Evolutionary conservation across 2,797 vertebrate genomes (phyloP).

Genomic region (Spinibarbus caldwelli): DNA sequence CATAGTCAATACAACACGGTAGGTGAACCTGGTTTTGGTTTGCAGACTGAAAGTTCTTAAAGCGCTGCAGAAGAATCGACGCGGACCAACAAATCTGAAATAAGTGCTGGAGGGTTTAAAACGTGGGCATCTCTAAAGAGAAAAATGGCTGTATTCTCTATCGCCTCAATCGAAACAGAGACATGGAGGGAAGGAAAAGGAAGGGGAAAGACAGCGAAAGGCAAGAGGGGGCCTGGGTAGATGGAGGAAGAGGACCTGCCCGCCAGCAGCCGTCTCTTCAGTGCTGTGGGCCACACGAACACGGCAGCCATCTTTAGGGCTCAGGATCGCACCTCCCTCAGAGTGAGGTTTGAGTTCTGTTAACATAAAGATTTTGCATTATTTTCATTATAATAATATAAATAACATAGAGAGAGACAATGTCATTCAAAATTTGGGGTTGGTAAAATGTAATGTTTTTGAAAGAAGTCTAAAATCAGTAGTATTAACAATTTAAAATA

Average conservation of each 20-base stretch:
- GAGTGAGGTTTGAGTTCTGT: slow-evolving; percentile 26
- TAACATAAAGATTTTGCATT: not conserved
- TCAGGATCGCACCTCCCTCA: slow-evolving; percentile 35
- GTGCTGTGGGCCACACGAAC: slow-evolving; percentile 41
- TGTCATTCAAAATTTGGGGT: not conserved
- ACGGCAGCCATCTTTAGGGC: slow-evolving; percentile 48
- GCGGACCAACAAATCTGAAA: slow-evolving; percentile 35
- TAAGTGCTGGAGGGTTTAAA: slow-evolving; percentile 45
- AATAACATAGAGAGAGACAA: no score
- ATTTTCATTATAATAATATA: not conserved
- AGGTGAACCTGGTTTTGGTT: not conserved
- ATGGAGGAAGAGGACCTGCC: slow-evolving; percentile 48
- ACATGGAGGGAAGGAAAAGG: not conserved
- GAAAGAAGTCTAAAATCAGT: not conserved
- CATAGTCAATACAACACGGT: slow-evolving; percentile 10
- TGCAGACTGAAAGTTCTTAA: slow-evolving; percentile 14
- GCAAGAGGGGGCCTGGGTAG: not conserved
- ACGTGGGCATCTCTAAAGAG: slow-evolving; percentile 27
- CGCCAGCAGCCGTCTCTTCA: slow-evolving; percentile 48
- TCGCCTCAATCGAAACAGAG: not conserved
- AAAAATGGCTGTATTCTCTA: slow-evolving; percentile 23
- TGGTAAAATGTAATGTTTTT: no score
- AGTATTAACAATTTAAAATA: not conserved
- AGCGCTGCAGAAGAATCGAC: slow-evolving; percentile 21
- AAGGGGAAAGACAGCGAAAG: not conserved